Conservation (phyloP, 2,797 vertebrate genomes). For the Morelia viridis region DNA sequence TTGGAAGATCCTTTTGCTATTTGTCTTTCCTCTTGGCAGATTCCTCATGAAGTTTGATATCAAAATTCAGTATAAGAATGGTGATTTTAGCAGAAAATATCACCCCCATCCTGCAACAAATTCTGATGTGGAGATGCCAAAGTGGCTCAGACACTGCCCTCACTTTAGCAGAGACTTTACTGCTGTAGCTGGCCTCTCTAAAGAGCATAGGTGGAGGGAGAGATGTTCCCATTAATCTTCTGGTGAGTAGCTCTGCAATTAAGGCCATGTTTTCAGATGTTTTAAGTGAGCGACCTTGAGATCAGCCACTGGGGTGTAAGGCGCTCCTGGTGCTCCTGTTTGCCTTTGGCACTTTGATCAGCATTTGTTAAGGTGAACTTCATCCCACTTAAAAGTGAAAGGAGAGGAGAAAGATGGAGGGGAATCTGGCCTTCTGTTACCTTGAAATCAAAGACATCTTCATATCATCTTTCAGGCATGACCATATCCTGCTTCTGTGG, state of each 20-base stretch:
- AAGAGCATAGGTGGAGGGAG: background rate
- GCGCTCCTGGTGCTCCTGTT: background rate
- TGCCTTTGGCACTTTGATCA: background rate
- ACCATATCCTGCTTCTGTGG: background rate
- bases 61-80: background rate
- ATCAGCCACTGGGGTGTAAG: background rate
- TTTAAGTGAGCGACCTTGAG: constrained; percentile 46
- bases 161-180: background rate
- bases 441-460: too few species aligned
- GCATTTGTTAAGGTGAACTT: background rate
- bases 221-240: background rate
- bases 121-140: background rate
- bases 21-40: background rate
- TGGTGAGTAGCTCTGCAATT: background rate
- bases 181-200: background rate
- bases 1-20: background rate
- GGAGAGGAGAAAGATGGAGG: background rate
- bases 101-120: background rate
- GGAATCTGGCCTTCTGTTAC: background rate
- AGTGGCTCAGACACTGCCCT: accelerated
- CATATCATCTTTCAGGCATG: background rate
- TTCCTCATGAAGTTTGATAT: background rate
- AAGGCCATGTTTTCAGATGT: background rate
- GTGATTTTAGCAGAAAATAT: background rate
- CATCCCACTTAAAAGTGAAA: accelerated